Evolutionary conservation across 2,888 invertebrate genomes (phyloP).

Genomic region (Stenodema calcarata): DNA sequence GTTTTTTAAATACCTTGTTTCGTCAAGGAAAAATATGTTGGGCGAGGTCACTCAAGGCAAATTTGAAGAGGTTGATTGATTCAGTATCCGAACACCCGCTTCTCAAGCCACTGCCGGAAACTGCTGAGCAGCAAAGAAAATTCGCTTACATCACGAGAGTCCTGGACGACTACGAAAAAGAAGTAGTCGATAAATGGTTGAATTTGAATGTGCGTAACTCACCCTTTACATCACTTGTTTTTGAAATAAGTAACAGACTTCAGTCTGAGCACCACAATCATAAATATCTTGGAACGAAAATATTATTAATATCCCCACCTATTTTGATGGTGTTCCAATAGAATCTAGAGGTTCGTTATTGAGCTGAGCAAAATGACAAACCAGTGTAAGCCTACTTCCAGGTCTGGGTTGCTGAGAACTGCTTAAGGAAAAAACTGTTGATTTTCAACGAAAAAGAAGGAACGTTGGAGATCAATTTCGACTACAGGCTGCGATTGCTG

Average conservation of each 20-base stretch:
- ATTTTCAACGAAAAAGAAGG: constrained; percentile 70
- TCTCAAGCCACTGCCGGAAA: constrained; percentile 73
- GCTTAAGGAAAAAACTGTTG: constrained; percentile 70
- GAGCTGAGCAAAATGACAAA: no score
- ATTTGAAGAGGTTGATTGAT: constrained; percentile 82
- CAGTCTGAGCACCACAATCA: no score
- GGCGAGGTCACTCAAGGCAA: constrained; percentile 80
- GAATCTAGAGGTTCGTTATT: neutral
- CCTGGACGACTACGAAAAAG: constrained; percentile 77
- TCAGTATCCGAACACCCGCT: constrained; percentile 79
- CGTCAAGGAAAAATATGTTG: constrained; percentile 75
- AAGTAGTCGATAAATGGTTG: constrained; percentile 83
- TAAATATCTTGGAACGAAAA: no score
- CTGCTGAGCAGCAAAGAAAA: constrained; percentile 76
- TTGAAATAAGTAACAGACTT: no score
- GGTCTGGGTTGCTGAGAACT: constrained; percentile 72
- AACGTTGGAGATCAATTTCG: constrained; percentile 77
- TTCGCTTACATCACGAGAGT: constrained; percentile 77
- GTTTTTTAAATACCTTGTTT: no score
- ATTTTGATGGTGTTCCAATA: neutral
- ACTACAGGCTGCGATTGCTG: constrained; percentile 75
- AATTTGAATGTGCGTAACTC: constrained; percentile 79
- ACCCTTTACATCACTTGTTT: no score
- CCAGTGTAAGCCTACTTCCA: constrained; percentile 57
- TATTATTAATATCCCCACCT: no score